Percentiles rank a stretch among this genome's conserved stretches.
These are phyloP conservation scores for Vespertilio murinus DNA, from an alignment of 2,797 vertebrate genomes.

Conservation along the genomic window DNA sequence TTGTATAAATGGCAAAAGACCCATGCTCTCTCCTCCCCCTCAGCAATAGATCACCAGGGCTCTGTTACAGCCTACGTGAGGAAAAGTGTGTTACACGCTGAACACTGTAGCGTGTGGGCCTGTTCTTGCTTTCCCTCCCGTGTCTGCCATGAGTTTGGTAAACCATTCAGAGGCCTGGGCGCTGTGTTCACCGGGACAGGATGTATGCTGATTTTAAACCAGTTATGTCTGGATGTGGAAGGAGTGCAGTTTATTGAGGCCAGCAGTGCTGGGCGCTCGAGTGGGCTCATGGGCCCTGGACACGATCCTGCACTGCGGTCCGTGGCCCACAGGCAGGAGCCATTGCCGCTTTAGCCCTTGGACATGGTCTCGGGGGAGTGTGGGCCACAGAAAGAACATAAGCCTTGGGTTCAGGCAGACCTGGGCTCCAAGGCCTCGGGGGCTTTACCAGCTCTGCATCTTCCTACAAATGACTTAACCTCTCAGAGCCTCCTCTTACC, in stretches of 20 bases:
- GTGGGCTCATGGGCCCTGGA: background rate
- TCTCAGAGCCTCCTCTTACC: slow-evolving; percentile 15
- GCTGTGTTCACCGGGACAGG: background rate
- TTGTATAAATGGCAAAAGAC: background rate
- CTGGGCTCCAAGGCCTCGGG: background rate
- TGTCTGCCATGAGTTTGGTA: background rate
- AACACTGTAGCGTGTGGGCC: too few species aligned
- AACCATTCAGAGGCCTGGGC: background rate
- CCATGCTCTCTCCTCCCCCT: accelerated
- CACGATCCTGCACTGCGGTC: background rate
- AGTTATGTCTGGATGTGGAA: background rate
- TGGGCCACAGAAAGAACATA: background rate
- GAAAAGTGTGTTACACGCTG: background rate
- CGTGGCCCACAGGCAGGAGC: background rate
- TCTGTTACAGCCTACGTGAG: background rate
- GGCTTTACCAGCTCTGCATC: background rate
- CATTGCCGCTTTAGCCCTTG: accelerated
- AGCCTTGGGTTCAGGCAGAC: background rate
- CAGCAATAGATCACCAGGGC: background rate
- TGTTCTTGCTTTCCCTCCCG: background rate
- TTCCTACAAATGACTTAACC: background rate
- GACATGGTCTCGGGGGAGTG: background rate
- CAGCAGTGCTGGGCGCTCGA: background rate
- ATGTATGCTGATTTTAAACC: background rate
- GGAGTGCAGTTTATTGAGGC: background rate